Evolutionary conservation across 1,140 invertebrate genomes (phyloP), one percentile per base, ranked within the genome.

Genomic region (Drosophila nasuta): DNA sequence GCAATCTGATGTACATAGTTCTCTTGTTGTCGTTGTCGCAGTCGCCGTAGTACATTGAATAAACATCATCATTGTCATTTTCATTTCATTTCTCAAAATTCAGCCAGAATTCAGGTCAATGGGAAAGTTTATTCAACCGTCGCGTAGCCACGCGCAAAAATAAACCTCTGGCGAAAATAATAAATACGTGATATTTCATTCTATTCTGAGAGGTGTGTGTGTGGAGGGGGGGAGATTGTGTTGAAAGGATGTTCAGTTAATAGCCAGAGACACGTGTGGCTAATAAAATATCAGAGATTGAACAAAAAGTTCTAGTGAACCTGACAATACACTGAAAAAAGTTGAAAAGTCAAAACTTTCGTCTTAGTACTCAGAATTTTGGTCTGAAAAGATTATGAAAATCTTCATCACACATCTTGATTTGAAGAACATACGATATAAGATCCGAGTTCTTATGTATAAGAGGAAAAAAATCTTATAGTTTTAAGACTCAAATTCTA

Each of bases 61-160:
- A 46, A 64, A 71, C 30, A 56, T 70, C 56, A 45, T 38, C 41
- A 35, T 63, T 63, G 58, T 73, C 38, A 46, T 65, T 63, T 57
- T 49, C 41, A 49, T 70, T 75, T 75, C 15, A 56, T 63, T 54
- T 63, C 41, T 13, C 38, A 48, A 64, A 48, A 45, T n/a, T 38
- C 15, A 20, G 1, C 30, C 7, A 43, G 49, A 68, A 75, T 78
- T 78, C 45, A 66, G 72, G 76, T 75, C 76, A 78, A 70, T 69
- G 67, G 72, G 72, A 65, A 75, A 78, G 65, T 78, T 74, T 77
- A 64, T 77, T 69, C 71, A 75, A 75, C 64, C 35, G 54, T 11
- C 46, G 45, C 35, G 38, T 11, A 30, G 63, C 13, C 43, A 54
- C 33, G 54, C 69, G 45, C 56, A 62, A 62, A 65, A 66, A 58